Percentiles rank a stretch among this genome's conserved stretches.
phyloP scores from a whole-genome alignment of 2,113 vertebrate species.

The Misgurnus anguillicaudatus region DNA sequence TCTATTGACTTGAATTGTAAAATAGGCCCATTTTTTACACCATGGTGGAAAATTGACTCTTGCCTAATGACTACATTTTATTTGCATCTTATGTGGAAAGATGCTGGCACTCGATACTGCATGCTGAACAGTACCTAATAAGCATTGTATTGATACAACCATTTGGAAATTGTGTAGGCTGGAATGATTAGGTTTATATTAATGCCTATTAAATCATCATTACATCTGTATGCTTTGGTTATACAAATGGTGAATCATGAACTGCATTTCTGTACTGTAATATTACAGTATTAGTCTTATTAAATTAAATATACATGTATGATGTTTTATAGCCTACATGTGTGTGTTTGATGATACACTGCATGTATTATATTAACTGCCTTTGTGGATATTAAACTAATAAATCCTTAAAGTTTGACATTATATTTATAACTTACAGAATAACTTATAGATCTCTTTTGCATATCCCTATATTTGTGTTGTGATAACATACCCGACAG shows the following conservation, averaged over 20 bases:
- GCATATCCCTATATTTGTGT: too few species aligned
- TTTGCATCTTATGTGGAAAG: constrained; percentile 33
- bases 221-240: not conserved
- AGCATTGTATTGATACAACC: constrained; percentile 33
- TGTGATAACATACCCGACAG: too few species aligned
- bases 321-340: too few species aligned
- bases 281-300: not conserved
- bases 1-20: constrained; percentile 35
- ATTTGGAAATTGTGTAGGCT: constrained; percentile 40
- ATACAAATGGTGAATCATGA: not conserved
- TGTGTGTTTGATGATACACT: too few species aligned
- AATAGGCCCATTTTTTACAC: constrained; percentile 15
- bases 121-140: constrained; percentile 45
- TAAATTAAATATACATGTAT: too few species aligned
- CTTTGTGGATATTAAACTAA: too few species aligned
- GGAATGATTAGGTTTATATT: not conserved
- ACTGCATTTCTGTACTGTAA: not conserved
- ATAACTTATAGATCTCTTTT: too few species aligned
- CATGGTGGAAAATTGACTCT: constrained; percentile 31
- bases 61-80: constrained; percentile 10
- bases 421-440: too few species aligned
- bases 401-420: too few species aligned
- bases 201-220: constrained; percentile 39
- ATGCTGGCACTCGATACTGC: constrained; percentile 30
- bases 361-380: too few species aligned